Percentiles rank a stretch among this genome's conserved stretches.
These are phyloP conservation scores for Elgaria multicarinata DNA, from an alignment of 2,113 vertebrate species.

Conservation along the genomic window DNA sequence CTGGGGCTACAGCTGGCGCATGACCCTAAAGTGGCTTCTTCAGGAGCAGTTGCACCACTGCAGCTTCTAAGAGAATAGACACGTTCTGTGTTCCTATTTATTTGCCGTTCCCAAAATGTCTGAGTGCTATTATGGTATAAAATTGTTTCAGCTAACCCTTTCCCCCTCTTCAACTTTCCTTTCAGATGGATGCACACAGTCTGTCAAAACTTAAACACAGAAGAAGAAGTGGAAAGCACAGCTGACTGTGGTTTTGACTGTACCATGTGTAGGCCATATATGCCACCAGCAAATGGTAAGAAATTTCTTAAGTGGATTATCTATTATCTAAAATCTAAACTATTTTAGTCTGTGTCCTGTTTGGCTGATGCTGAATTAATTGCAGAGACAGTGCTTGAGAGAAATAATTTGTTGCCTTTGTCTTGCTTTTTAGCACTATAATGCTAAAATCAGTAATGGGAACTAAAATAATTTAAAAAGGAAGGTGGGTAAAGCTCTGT, in stretches of 20 bases:
- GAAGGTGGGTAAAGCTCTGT: neutral
- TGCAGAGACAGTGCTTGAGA: neutral
- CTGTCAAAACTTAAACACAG: conserved; percentile 91
- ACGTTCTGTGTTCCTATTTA: conserved; percentile 36
- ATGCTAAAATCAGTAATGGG: neutral
- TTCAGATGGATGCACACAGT: conserved; percentile 95
- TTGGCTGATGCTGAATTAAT: conserved; percentile 29
- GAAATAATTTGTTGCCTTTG: conserved; percentile 20
- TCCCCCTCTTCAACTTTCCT: conserved; percentile 68
- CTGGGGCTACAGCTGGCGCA: neutral
- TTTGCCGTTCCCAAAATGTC: conserved; percentile 10
- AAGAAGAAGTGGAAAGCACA: conserved; percentile 91
- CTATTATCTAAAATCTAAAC: too few species aligned
- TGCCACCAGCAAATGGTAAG: conserved; percentile 84
- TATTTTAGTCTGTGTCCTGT: conserved; percentile 30
- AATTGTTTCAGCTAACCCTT: conserved; percentile 63
- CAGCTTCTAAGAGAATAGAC: neutral
- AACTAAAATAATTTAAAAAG: conserved; percentile 8
- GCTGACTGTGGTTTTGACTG: conserved; percentile 95
- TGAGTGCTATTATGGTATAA: conserved; percentile 60
- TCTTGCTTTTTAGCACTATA: neutral
- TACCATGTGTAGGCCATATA: conserved; percentile 87
- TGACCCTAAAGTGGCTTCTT: neutral
- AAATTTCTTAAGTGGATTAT: conserved; percentile 23
- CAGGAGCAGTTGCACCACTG: neutral